Percentiles rank a stretch among this genome's conserved stretches.
These are phyloP conservation scores for Drosophila pseudoananassae DNA, from an alignment of 1,140 invertebrate genomes.

Conservation along the genomic window DNA sequence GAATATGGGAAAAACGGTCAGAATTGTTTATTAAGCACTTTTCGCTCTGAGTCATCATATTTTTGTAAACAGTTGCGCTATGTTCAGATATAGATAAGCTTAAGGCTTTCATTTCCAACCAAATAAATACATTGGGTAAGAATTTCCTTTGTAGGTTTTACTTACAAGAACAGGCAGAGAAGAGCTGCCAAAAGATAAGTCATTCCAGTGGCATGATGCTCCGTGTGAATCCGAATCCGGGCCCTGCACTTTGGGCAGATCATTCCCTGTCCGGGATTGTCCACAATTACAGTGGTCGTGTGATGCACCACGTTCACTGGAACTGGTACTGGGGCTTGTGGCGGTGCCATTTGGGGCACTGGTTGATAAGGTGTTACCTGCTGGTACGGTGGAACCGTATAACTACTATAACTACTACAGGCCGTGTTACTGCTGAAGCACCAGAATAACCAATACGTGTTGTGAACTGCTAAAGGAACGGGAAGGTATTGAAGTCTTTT, in stretches of 20 bases:
- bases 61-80: background rate
- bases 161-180: conserved; percentile 56
- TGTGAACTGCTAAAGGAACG: background rate
- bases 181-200: conserved; percentile 46
- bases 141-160: background rate
- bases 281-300: conserved; percentile 24
- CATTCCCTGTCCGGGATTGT: conserved; percentile 28
- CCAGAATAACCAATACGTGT: background rate
- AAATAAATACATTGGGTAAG: background rate
- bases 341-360: background rate
- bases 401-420: too few species aligned
- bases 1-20: conserved; percentile 8
- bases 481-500: background rate
- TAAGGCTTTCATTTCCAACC: background rate
- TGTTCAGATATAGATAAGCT: background rate
- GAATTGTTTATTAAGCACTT: conserved; percentile 2
- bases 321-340: background rate
- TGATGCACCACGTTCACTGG: conserved; percentile 10
- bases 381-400: conserved; percentile 11
- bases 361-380: conserved; percentile 6
- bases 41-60: conserved; percentile 16
- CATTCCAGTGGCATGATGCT: conserved; percentile 50
- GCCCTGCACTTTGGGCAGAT: conserved; percentile 55
- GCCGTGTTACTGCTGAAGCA: too few species aligned
- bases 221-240: conserved; percentile 28